These are phyloP conservation scores for Cherax destructor DNA, from an alignment of 1,140 invertebrate genomes.

Conservation along the genomic window DNA sequence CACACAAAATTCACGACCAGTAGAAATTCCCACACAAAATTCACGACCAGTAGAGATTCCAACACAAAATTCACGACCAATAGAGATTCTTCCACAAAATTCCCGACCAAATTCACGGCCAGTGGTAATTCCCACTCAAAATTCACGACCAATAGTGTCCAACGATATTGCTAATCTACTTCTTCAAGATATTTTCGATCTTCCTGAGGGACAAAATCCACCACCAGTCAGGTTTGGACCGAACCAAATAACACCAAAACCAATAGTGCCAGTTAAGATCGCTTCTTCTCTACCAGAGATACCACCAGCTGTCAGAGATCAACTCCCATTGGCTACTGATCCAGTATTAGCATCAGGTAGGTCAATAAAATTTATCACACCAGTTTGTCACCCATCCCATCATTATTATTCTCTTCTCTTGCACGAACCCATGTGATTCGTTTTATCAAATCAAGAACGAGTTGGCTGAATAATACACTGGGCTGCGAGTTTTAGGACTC, in stretches of 20 bases:
- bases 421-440: no score
- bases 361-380: background rate
- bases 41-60: background rate
- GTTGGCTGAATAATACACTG: no score
- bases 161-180: conserved; percentile 48
- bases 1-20: conserved; percentile 16
- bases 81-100: background rate
- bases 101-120: background rate
- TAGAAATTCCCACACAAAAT: no score
- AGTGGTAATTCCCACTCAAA: conserved; percentile 1
- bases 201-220: conserved; percentile 28
- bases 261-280: conserved; percentile 34
- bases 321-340: conserved; percentile 72
- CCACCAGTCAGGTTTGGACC: conserved; percentile 42
- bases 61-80: conserved; percentile 4
- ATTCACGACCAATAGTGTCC: conserved; percentile 23
- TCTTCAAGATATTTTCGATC: conserved; percentile 32
- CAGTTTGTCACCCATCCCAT: background rate
- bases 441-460: no score
- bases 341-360: conserved; percentile 61
- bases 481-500: no score
- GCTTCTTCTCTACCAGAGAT: conserved; percentile 49
- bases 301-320: conserved; percentile 71
- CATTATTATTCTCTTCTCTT: no score
- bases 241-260: conserved; percentile 55